Conservation (phyloP, 1,140 invertebrate genomes). For the Drosophila tropicalis region DNA sequence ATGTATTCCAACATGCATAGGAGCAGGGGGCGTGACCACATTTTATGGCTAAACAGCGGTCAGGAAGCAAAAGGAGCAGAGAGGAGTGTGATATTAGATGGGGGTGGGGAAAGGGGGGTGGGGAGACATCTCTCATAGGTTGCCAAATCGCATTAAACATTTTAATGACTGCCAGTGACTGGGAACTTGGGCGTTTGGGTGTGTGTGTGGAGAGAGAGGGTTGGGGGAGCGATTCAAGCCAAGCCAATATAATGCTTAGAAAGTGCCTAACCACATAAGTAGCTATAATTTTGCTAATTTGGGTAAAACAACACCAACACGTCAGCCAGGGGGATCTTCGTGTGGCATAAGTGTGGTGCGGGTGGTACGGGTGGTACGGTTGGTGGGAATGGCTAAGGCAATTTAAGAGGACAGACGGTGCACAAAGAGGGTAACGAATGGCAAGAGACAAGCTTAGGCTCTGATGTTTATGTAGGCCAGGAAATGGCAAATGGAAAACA, state of each 20-base stretch:
- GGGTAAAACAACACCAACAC: slow-evolving; percentile 29
- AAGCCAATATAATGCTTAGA: slow-evolving; percentile 38
- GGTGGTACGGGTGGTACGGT: too few species aligned
- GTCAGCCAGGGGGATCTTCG: background rate
- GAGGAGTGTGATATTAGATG: background rate
- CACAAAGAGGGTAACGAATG: slow-evolving; percentile 7
- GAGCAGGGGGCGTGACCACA: slow-evolving; percentile 33
- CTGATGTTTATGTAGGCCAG: slow-evolving; percentile 11
- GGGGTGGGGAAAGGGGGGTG: background rate
- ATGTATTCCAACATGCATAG: background rate
- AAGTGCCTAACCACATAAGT: slow-evolving; percentile 60
- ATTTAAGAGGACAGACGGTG: background rate
- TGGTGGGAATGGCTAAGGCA: background rate
- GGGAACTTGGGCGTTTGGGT: background rate
- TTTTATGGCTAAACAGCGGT: slow-evolving; percentile 38
- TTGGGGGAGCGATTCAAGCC: background rate
- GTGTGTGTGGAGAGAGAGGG: too few species aligned
- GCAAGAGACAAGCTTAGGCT: slow-evolving; percentile 14
- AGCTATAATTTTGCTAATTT: slow-evolving; percentile 67
- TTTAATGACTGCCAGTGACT: slow-evolving; percentile 55
- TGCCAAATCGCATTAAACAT: slow-evolving; percentile 55
- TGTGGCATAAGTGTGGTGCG: too few species aligned
- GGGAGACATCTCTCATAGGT: slow-evolving; percentile 6
- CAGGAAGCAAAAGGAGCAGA: background rate
- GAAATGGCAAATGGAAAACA: slow-evolving; percentile 12